Percentiles rank a stretch among this genome's conserved stretches.
Conservation (phyloP, 2,113 vertebrate genomes). For the Lamprotornis superbus region DNA sequence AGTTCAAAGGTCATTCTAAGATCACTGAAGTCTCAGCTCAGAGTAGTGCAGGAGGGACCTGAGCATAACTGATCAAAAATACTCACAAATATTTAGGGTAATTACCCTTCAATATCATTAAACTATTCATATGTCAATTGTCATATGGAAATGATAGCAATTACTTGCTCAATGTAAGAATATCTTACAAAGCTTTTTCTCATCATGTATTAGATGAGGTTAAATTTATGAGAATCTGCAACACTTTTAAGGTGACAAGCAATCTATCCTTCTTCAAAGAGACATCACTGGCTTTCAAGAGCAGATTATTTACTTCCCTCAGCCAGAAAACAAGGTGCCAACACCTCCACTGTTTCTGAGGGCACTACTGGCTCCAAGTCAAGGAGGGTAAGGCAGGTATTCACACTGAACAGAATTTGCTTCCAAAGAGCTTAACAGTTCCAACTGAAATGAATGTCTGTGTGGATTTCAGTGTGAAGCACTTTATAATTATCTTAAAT, state of each 20-base stretch:
- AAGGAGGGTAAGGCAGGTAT: background rate
- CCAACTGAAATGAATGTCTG: background rate
- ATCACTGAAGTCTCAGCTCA: background rate
- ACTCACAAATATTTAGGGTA: background rate
- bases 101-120: background rate
- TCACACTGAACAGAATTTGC: background rate
- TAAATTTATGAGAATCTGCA: background rate
- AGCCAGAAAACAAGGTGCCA: background rate
- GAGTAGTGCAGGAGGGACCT: background rate
- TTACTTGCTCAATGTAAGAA: background rate
- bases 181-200: background rate
- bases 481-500: background rate
- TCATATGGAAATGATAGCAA: background rate
- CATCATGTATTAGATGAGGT: background rate
- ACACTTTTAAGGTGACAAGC: background rate
- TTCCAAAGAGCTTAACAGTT: background rate
- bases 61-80: background rate
- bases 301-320: background rate
- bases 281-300: background rate
- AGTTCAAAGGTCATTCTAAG: background rate
- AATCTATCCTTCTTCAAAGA: background rate
- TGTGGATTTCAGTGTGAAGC: background rate
- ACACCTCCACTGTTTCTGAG: background rate
- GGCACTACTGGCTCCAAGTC: background rate
- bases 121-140: background rate